phyloP scores from a whole-genome alignment of 2,797 vertebrate genomes.

The Trachurus trachurus region DNA sequence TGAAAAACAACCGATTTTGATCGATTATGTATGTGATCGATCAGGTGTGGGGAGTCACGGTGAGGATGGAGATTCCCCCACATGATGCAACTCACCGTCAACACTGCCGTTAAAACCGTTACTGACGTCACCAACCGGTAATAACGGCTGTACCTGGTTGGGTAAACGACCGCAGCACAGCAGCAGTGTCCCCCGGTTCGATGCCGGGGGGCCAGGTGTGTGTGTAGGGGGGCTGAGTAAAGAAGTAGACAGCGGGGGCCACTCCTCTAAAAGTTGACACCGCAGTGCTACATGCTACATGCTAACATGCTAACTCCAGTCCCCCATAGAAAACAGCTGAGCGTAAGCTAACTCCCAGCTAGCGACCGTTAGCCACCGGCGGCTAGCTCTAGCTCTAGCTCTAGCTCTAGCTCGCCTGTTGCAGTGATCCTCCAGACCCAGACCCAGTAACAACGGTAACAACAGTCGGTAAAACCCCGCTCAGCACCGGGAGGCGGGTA shows the following conservation, averaged over 20 bases:
- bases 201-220: too few species aligned
- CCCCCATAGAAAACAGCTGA: constrained; percentile 32
- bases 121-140: too few species aligned
- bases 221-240: too few species aligned
- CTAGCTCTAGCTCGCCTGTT: background rate
- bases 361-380: constrained; percentile 26
- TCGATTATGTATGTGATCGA: too few species aligned
- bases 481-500: rapidly evolving
- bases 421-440: background rate
- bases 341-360: constrained; percentile 21
- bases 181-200: too few species aligned
- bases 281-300: constrained; percentile 15
- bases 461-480: background rate
- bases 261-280: constrained; percentile 49
- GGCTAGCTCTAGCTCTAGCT: constrained; percentile 14
- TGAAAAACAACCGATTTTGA: too few species aligned
- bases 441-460: background rate
- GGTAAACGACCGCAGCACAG: background rate
- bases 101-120: background rate
- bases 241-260: background rate
- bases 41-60: too few species aligned
- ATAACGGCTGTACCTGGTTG: rapidly evolving
- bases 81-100: constrained; percentile 73
- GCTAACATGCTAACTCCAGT: constrained; percentile 28
- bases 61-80: background rate